Percentiles rank a stretch among this genome's conserved stretches.
Evolutionary conservation across 2,888 invertebrate genomes (phyloP).

Genomic region (Pseudolycoriella hygida): DNA sequence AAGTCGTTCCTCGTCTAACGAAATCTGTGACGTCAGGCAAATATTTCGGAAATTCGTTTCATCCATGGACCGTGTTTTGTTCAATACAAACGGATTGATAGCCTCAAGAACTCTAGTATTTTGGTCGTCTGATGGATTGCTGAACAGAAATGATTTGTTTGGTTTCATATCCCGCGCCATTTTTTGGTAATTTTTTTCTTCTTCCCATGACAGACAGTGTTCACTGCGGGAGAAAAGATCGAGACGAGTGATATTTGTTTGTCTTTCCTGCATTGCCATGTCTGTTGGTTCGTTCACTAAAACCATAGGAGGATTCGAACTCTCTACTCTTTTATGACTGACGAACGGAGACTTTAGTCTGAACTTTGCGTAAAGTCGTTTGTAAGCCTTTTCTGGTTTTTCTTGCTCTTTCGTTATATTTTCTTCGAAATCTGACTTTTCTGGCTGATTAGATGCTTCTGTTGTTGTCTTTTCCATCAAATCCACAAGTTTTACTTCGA

Average conservation of each 20-base stretch:
- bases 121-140: slow-evolving; percentile 13
- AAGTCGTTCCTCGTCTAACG: background rate
- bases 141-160: slow-evolving; percentile 49
- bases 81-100: slow-evolving; percentile 23
- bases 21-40: slow-evolving; percentile 2
- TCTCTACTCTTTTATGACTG: too few species aligned
- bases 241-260: background rate
- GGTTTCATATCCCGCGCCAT: slow-evolving; percentile 33
- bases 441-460: too few species aligned
- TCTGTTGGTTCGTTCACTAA: too few species aligned
- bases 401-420: too few species aligned
- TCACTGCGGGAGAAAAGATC: background rate
- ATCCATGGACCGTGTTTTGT: slow-evolving; percentile 12
- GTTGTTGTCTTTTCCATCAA: too few species aligned
- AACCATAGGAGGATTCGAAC: too few species aligned
- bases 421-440: too few species aligned
- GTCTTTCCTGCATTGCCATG: too few species aligned
- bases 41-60: slow-evolving; percentile 8
- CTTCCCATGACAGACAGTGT: background rate
- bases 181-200: background rate
- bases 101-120: slow-evolving; percentile 19
- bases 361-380: too few species aligned
- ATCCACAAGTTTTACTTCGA: too few species aligned
- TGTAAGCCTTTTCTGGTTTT: too few species aligned
- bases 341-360: too few species aligned